These are phyloP conservation scores for Oreochromis mossambicus DNA, from an alignment of 2,797 vertebrate genomes.

Conservation along the genomic window DNA sequence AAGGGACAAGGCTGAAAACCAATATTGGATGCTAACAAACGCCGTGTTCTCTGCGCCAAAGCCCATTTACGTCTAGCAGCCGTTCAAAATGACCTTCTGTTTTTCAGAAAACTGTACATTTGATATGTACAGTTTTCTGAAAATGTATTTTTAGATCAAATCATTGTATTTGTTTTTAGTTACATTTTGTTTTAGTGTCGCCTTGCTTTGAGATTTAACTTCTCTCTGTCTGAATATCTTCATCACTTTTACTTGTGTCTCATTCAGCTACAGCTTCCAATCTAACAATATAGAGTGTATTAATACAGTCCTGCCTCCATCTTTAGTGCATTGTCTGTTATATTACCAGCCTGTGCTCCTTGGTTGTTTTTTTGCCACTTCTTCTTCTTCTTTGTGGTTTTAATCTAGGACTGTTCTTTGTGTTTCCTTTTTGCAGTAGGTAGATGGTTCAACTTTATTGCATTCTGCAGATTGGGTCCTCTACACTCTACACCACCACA, in stretches of 20 bases:
- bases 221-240: background rate
- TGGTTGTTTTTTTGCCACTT: background rate
- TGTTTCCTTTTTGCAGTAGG: background rate
- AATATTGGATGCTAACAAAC: background rate
- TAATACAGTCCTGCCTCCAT: background rate
- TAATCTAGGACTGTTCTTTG: background rate
- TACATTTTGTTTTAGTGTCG: background rate
- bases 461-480: background rate
- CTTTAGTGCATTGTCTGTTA: background rate
- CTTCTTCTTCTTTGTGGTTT: background rate
- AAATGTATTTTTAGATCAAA: background rate
- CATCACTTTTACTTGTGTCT: background rate
- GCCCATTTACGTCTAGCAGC: fast-evolving
- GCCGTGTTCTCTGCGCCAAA: fast-evolving
- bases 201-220: background rate
- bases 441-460: background rate
- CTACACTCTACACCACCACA: background rate
- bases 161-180: fast-evolving
- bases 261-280: background rate
- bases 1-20: background rate
- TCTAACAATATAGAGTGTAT: background rate
- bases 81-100: background rate
- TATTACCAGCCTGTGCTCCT: background rate
- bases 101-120: background rate
- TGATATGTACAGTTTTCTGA: background rate